These are phyloP conservation scores for Drosophila carrolli DNA, from an alignment of 1,140 invertebrate species.

Conservation along the genomic window DNA sequence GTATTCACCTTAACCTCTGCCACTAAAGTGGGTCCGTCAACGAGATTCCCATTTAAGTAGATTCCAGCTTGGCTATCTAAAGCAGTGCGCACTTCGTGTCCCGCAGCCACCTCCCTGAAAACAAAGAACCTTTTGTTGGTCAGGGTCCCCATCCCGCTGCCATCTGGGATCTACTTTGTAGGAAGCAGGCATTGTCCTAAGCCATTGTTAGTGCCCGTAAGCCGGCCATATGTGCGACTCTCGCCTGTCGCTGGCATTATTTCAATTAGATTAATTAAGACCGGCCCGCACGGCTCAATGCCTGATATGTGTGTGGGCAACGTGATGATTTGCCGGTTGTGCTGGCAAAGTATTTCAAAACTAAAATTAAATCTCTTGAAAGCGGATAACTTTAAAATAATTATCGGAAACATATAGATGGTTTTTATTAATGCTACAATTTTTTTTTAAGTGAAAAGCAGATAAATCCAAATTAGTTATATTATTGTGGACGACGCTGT, in stretches of 20 bases:
- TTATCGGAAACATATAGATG: too few species aligned
- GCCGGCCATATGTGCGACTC: conserved; percentile 24
- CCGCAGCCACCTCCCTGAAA: conserved; percentile 4
- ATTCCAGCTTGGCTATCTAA: conserved; percentile 18
- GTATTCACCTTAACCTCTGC: conserved; percentile 6
- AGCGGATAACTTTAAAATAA: too few species aligned
- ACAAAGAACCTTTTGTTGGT: conserved; percentile 38
- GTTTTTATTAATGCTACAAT: too few species aligned
- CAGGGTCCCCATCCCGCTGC: conserved; percentile 6
- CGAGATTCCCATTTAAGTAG: conserved; percentile 30
- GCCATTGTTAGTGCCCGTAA: conserved; percentile 39
- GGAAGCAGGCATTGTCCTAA: conserved; percentile 34
- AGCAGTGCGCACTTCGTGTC: conserved; percentile 14
- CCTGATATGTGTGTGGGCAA: not conserved
- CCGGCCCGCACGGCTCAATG: conserved; percentile 11
- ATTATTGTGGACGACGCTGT: too few species aligned
- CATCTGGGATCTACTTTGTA: conserved; percentile 27
- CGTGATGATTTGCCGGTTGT: conserved; percentile 1
- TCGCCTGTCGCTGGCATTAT: conserved; percentile 41
- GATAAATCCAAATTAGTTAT: too few species aligned
- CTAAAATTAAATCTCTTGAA: not conserved
- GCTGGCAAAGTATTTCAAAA: conserved; percentile 8
- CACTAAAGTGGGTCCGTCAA: conserved; percentile 20
- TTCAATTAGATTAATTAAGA: conserved; percentile 60
- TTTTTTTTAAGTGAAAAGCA: too few species aligned